These are phyloP conservation scores for Hystrix cristata DNA, from an alignment of 2,113 vertebrate species.

Conservation along the genomic window DNA sequence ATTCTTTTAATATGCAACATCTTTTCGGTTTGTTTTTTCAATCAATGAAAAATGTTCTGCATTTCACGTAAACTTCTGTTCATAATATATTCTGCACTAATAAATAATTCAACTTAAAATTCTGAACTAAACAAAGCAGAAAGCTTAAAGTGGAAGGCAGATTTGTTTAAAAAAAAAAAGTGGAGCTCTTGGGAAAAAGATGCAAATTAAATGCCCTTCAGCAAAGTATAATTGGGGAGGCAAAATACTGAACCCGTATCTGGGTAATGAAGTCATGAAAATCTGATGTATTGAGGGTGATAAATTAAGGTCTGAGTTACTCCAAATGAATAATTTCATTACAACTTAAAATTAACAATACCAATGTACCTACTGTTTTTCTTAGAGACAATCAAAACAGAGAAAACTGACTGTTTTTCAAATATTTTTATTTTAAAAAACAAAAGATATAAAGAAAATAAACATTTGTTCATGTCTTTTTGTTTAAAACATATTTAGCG, in stretches of 20 bases:
- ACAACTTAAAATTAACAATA: neutral
- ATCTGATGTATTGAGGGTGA: neutral
- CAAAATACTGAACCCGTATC: neutral
- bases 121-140: conserved; percentile 5
- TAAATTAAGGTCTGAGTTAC: neutral
- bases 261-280: neutral
- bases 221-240: neutral
- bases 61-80: neutral
- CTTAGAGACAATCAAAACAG: conserved; percentile 45
- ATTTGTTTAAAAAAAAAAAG: neutral
- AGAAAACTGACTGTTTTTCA: neutral
- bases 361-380: neutral
- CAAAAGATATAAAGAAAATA: neutral
- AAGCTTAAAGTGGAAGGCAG: neutral
- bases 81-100: neutral
- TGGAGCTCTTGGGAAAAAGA: neutral
- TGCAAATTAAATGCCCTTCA: neutral
- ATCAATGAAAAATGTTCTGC: neutral
- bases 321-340: conserved; percentile 34
- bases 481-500: neutral
- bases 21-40: neutral
- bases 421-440: conserved; percentile 40
- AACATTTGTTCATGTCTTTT: neutral
- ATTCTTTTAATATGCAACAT: neutral
- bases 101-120: neutral